Base-by-base conservation (phyloP, 2,797 vertebrate genomes). In the Yasuhikotakia modesta region DNA sequence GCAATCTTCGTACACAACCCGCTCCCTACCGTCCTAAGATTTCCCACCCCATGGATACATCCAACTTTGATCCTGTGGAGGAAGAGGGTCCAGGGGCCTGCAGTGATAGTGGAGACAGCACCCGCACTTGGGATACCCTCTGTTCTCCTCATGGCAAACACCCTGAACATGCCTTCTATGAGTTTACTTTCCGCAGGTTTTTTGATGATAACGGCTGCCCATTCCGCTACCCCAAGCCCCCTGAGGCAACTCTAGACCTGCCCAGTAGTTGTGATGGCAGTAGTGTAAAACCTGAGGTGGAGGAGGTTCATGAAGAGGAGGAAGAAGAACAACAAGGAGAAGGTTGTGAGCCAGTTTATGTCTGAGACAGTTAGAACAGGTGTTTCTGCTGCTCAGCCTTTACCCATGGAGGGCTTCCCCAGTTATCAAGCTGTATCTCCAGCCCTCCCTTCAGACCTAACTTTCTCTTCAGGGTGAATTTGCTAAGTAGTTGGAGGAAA, bases 131-230 rank as follows among this genome's bases (percentile, higher is more conserved):
- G 93, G 98, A 99, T 83, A 86, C 91, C 0, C 92, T 97, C 35
- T 91, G 94, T 79, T 94, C 93, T 4, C 92, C 95, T 0, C 92
- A 92, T 2, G 94, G 91, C 85, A 98, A 96, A 82, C 97, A 98
- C 86, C 96, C 98, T 0, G 98, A 99, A 83, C 98, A 99, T 5
- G 98, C 98, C 5, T 99, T 99, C 86, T 99, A 99, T 0, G 98
- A 99, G 84, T 99, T 99, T 87, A 99, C 98, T 83, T 99, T 99
- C 92, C 95, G 98, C 73, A 91, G 98, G 81, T 99, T 99, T 92
- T 99, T 99, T 0, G 98, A 99, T 50, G 97, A 99, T 91, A 95
- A 99, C 0, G 97, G 98, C 61, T 97, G 97, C 88, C 97, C 98
- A 0, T 99, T 99, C 86, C 92, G 96, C 78, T 98, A 96, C 86